A percentile compares a stretch with the other conserved stretches of the same genome.
These are phyloP conservation scores for Luscinia megarhynchos DNA, from an alignment of 2,797 vertebrate genomes.

Conservation along the genomic window DNA sequence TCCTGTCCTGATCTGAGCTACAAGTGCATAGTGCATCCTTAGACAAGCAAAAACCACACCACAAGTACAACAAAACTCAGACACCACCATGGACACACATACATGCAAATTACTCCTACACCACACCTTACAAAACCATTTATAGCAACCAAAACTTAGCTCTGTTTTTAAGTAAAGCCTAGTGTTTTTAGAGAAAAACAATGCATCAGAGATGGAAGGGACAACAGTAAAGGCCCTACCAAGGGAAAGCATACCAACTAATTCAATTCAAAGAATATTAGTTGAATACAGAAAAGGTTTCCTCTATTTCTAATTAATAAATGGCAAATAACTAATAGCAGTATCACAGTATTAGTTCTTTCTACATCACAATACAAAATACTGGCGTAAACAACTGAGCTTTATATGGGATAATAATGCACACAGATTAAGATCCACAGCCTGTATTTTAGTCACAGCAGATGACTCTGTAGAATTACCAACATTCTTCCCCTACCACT, in stretches of 20 bases:
- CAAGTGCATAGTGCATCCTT: neutral
- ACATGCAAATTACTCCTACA: accelerated
- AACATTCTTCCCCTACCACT: neutral
- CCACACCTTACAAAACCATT: neutral
- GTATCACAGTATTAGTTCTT: neutral
- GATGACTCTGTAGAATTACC: neutral
- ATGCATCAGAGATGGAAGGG: neutral
- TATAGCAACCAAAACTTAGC: neutral
- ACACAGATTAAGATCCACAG: neutral
- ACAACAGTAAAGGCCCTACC: neutral
- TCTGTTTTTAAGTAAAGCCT: neutral
- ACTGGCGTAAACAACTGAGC: neutral
- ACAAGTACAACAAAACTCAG: neutral
- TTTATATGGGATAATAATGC: neutral
- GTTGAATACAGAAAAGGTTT: neutral
- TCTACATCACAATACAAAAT: neutral
- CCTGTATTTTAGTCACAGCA: neutral
- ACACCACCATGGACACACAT: neutral
- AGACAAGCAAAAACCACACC: neutral
- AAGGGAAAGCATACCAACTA: neutral
- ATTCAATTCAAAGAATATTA: neutral
- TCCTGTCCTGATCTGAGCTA: neutral
- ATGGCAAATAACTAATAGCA: neutral
- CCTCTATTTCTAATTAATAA: neutral
- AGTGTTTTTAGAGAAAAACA: neutral